Percentiles rank a stretch among this genome's conserved stretches.
Evolutionary conservation across 2,113 vertebrate genomes (phyloP).

Genomic region (Albula glossodonta): DNA sequence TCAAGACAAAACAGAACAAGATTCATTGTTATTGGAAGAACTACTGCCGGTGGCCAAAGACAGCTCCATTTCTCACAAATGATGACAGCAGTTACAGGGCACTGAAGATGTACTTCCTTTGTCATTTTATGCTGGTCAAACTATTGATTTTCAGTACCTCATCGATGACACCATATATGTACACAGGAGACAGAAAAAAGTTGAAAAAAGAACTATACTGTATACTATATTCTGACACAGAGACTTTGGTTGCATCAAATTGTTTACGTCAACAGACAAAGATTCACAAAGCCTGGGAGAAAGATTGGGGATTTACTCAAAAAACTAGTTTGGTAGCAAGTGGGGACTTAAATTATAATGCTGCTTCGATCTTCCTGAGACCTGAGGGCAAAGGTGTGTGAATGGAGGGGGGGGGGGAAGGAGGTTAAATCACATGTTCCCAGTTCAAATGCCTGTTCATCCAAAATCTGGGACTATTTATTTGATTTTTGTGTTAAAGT

Average conservation of each 20-base stretch:
- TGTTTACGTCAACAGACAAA: neutral
- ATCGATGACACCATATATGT: neutral
- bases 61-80: too few species aligned
- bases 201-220: neutral
- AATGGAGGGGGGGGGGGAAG: neutral
- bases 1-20: neutral
- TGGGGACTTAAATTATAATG: constrained; percentile 2
- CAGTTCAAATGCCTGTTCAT: neutral
- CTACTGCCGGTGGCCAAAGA: too few species aligned
- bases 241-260: neutral
- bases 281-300: neutral
- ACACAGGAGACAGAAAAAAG: neutral
- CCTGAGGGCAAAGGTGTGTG: too few species aligned
- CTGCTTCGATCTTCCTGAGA: neutral
- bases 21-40: too few species aligned
- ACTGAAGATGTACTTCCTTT: neutral
- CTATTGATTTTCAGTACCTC: too few species aligned
- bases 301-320: neutral
- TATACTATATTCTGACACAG: neutral
- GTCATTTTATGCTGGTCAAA: neutral
- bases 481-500: neutral
- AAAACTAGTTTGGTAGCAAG: neutral
- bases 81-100: neutral
- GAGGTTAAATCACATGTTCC: neutral
- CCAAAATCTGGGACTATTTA: neutral